Evolutionary conservation across 2,113 vertebrate genomes (phyloP).

Genomic region (Chloropsis hardwickii): DNA sequence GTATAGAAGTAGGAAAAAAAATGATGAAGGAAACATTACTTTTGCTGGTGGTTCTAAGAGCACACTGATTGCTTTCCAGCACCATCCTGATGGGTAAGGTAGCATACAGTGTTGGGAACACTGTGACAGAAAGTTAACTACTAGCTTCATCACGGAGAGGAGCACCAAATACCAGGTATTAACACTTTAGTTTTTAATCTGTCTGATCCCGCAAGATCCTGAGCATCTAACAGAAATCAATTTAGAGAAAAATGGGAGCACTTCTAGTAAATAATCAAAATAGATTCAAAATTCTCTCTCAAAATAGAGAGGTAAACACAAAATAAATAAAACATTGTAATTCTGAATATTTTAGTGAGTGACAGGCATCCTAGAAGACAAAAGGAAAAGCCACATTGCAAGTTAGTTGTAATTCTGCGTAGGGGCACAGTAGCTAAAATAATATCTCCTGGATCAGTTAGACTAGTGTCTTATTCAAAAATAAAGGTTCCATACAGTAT

Average conservation of each 20-base stretch:
- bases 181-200: neutral
- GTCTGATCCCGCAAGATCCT: neutral
- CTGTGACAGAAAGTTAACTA: neutral
- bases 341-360: neutral
- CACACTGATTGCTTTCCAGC: rapidly evolving
- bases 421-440: neutral
- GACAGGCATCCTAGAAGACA: neutral
- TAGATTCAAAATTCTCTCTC: neutral
- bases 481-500: neutral
- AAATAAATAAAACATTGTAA: neutral
- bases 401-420: neutral
- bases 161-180: neutral
- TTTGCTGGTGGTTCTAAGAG: neutral
- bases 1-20: neutral
- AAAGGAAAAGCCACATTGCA: neutral
- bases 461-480: neutral
- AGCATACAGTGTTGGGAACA: neutral
- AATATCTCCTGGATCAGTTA: neutral
- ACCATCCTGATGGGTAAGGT: neutral
- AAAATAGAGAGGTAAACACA: neutral
- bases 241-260: neutral
- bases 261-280: neutral
- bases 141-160: neutral
- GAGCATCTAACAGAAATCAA: neutral
- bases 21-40: neutral